phyloP scores from a whole-genome alignment of 1,140 invertebrate genomes.

The Heterodera schachtii region DNA sequence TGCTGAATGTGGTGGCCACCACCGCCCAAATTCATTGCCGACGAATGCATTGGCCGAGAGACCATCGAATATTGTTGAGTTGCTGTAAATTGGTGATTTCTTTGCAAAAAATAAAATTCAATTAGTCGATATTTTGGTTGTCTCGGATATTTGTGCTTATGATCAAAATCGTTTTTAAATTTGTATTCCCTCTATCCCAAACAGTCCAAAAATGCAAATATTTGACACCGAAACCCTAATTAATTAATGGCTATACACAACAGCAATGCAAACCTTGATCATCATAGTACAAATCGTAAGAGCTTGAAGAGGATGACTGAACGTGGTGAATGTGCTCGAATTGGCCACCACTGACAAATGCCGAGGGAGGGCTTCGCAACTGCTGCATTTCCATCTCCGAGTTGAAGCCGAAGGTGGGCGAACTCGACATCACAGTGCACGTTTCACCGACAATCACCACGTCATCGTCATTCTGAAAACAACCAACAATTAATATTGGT shows the following conservation, averaged over 20 bases:
- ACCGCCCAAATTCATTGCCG: background rate
- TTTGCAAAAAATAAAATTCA: too few relatives aligned
- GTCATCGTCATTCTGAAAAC: background rate
- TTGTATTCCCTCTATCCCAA: too few relatives aligned
- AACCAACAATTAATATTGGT: background rate
- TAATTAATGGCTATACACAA: too few relatives aligned
- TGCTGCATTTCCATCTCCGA: background rate
- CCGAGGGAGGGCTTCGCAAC: background rate
- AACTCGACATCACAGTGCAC: conserved; percentile 15
- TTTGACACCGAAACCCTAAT: too few relatives aligned
- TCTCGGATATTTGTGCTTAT: too few relatives aligned
- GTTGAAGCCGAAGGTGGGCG: background rate
- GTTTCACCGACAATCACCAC: conserved; percentile 13
- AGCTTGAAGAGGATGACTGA: background rate
- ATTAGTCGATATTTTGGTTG: too few relatives aligned
- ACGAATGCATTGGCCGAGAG: background rate
- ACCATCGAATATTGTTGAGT: too few relatives aligned
- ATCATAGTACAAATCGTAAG: background rate
- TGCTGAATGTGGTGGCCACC: background rate
- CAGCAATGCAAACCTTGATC: conserved; percentile 1
- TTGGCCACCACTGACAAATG: background rate
- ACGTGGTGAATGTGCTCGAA: background rate
- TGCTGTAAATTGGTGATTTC: too few relatives aligned
- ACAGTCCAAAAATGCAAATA: too few relatives aligned
- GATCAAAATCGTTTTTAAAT: too few relatives aligned